These are phyloP conservation scores for Rotaria macrura DNA, from an alignment of 2,888 invertebrate genomes.

Conservation along the genomic window DNA sequence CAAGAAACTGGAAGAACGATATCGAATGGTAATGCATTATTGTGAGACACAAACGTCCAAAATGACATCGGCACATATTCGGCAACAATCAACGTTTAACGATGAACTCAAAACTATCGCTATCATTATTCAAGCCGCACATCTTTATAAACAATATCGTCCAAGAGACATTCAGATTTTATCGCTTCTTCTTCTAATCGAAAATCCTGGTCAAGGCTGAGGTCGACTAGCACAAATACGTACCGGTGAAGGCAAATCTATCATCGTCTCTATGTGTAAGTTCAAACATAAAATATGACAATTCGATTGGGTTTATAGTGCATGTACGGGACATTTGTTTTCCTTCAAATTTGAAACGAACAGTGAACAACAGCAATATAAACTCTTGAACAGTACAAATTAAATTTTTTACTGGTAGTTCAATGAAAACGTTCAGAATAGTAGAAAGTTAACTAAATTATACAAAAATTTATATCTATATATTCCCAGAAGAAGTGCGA, in stretches of 20 bases:
- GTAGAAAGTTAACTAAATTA: no score
- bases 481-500: no score
- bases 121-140: neutral
- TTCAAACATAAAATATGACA: constrained; percentile 35
- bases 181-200: neutral
- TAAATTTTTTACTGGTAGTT: no score
- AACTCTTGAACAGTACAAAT: no score
- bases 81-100: neutral
- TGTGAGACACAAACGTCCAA: neutral
- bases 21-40: neutral
- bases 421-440: no score
- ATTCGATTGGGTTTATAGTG: no score
- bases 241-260: constrained; percentile 43
- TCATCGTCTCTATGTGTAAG: constrained; percentile 39
- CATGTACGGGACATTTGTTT: no score
- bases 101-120: neutral
- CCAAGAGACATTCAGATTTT: neutral
- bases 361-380: no score
- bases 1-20: neutral
- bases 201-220: neutral
- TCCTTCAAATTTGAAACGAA: no score
- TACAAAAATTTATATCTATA: no score
- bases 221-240: constrained; percentile 42
- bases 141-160: neutral
- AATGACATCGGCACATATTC: neutral